phyloP scores from a whole-genome alignment of 2,797 vertebrate species.

The Sebastes paucispinis region DNA sequence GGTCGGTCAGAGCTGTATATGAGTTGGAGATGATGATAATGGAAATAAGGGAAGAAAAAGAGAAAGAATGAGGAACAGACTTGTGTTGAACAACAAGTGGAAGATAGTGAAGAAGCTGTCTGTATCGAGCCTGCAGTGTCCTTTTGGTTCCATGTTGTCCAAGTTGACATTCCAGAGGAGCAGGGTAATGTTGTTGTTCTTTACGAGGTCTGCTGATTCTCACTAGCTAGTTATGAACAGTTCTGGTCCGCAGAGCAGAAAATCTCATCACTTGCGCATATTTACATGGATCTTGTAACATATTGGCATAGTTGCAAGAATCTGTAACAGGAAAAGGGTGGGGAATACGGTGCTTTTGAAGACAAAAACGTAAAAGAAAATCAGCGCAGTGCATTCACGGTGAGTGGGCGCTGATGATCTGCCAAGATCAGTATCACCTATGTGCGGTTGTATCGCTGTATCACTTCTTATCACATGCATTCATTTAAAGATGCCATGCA shows the following conservation, averaged over 20 bases:
- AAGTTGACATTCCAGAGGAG: slow-evolving; percentile 82
- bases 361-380: slow-evolving; percentile 8
- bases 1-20: slow-evolving; percentile 21
- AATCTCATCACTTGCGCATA: slow-evolving; percentile 72
- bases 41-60: slow-evolving; percentile 13
- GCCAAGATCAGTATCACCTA: slow-evolving; percentile 8
- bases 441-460: neutral
- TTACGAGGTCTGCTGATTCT: slow-evolving; percentile 79
- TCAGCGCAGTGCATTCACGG: neutral
- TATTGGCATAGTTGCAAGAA: slow-evolving; percentile 63
- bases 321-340: slow-evolving; percentile 46
- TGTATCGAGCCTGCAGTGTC: slow-evolving; percentile 51
- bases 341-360: slow-evolving; percentile 44
- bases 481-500: neutral
- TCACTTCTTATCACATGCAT: slow-evolving; percentile 3
- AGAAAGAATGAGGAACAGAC: slow-evolving; percentile 15
- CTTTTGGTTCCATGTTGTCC: slow-evolving; percentile 70
- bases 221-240: slow-evolving; percentile 76
- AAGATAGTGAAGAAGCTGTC: slow-evolving; percentile 47
- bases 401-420: slow-evolving; percentile 4
- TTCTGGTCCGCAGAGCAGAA: slow-evolving; percentile 76
- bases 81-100: slow-evolving; percentile 32
- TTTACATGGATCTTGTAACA: slow-evolving; percentile 70
- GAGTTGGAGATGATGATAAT: slow-evolving; percentile 10
- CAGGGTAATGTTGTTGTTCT: slow-evolving; percentile 80